phyloP scores from a whole-genome alignment of 1,140 invertebrate genomes.

The Heliothis subflexa region DNA sequence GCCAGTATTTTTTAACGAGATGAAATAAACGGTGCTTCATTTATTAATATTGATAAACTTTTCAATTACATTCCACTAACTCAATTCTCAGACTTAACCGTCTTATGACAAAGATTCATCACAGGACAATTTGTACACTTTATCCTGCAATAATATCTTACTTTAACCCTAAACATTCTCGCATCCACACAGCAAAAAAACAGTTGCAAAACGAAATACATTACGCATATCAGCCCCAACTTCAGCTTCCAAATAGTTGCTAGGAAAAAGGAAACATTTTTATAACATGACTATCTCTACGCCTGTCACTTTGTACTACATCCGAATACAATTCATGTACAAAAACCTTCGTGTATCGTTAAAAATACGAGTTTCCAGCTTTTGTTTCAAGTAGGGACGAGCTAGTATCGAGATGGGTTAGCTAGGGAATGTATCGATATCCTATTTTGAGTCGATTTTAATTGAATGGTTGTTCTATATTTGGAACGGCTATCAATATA shows the following conservation, averaged over 20 bases:
- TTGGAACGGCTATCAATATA: too few relatives aligned
- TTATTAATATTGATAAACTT: too few relatives aligned
- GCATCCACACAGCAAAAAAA: not conserved
- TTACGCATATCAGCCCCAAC: slow-evolving; percentile 9
- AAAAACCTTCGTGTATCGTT: slow-evolving; percentile 41
- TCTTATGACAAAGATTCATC: too few relatives aligned
- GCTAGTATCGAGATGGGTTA: not conserved
- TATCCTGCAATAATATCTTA: too few relatives aligned
- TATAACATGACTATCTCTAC: slow-evolving; percentile 42
- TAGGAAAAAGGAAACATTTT: slow-evolving; percentile 33
- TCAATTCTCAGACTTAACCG: too few relatives aligned
- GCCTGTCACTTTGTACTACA: slow-evolving; percentile 24
- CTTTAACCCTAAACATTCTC: too few relatives aligned
- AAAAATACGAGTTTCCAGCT: slow-evolving; percentile 38
- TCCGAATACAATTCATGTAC: slow-evolving; percentile 39
- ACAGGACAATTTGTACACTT: too few relatives aligned
- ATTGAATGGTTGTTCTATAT: not conserved
- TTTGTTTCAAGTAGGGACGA: slow-evolving; percentile 39
- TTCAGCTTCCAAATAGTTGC: slow-evolving; percentile 11
- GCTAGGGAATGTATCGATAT: not conserved
- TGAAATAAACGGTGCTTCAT: too few relatives aligned
- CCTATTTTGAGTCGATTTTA: not conserved
- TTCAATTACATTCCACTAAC: too few relatives aligned
- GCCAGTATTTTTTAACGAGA: too few relatives aligned
- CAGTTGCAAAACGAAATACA: slow-evolving; percentile 6